Conservation (phyloP, 1,140 invertebrate genomes). For the Ephestia elutella region DNA sequence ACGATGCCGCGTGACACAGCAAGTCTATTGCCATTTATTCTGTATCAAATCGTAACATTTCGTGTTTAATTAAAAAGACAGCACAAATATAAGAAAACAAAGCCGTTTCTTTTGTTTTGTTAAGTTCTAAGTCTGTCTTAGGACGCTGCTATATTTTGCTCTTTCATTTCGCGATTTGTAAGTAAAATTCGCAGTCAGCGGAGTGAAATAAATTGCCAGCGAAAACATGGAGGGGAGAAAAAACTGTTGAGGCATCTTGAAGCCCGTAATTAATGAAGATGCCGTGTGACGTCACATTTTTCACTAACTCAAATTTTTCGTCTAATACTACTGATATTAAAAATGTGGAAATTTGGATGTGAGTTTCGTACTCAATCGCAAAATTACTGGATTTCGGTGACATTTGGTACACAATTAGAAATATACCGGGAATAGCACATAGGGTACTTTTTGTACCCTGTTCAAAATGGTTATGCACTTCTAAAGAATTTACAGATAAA, state of each 20-base stretch:
- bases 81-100: background rate
- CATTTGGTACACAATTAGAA: no score
- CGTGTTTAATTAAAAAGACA: no score
- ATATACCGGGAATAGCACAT: no score
- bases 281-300: background rate
- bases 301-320: background rate
- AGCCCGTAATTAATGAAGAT: conserved; percentile 43
- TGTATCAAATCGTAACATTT: no score
- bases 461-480: no score
- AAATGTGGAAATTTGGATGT: background rate
- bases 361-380: background rate
- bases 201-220: conserved; percentile 53
- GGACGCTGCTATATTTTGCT: background rate
- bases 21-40: no score
- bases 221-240: conserved; percentile 39
- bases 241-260: conserved; percentile 40
- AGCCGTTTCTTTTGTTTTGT: background rate
- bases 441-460: no score
- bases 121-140: background rate
- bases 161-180: conserved; percentile 36
- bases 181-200: conserved; percentile 44
- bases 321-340: no score
- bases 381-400: background rate
- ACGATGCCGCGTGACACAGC: no score
- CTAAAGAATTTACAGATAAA: no score